Base-by-base conservation (phyloP, 2,797 vertebrate genomes). In the Hoplostethus mediterraneus region DNA sequence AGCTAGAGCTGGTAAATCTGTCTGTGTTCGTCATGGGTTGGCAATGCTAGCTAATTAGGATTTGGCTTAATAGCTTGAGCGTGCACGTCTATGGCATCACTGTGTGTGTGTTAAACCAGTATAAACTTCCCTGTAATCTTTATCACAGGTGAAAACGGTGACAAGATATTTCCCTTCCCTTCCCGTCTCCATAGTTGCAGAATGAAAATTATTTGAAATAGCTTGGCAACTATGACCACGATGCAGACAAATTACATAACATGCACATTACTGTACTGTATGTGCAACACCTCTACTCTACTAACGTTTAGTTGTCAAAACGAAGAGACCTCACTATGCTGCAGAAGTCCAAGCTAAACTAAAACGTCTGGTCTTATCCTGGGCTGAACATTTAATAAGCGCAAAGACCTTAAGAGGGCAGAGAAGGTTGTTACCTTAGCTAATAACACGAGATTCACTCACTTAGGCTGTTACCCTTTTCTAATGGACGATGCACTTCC, bases 61-160 rank as follows among this genome's bases (percentile, higher is more conserved):
- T 91, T 91, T 81, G 61, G 83, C 83, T 86, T 83, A 90, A 86
- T 82, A 81, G 72, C 77, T 82, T 87, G 78, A 86, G 69, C 72
- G 71, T 84, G 73, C 63, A 78, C 87, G 83, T 75, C 82, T 73
- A 58, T 64, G 58, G 42, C 58, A 72, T 75, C 49, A 67, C 63
- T 75, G 25, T 68, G n/a, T 66, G 3, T 61, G 52, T 71, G 16
- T 74, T 68, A 45, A 74, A 80, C 56, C 49, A 62, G 36, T 36
- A 56, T 17, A 63, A 61, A 17, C 16, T 28, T 60, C 53, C 49
- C 47, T 6, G 17, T 73, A 51, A 62, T 78, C 62, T 80, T 78
- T 69, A 4, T 62, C n/a, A 72, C 17, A 66, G 44, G 58, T 76
- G 57, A 59, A 42, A 36, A 51, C 56, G 49, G 59, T 47, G 53